Evolutionary conservation across 2,113 vertebrate species (phyloP), one percentile per base, ranked within the genome.

Genomic region (Pogonocichla stellata): DNA sequence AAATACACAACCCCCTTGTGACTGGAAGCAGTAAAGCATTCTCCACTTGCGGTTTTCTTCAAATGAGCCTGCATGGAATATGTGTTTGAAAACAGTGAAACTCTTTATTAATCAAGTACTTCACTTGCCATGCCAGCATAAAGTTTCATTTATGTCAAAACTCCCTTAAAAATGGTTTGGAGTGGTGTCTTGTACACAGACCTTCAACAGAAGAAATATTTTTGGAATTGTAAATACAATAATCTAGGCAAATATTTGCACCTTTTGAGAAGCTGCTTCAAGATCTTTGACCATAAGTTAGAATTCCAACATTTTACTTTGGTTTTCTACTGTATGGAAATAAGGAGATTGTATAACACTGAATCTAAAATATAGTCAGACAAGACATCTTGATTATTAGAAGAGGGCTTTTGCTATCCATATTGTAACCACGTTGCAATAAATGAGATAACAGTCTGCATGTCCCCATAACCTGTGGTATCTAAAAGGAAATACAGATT

Each of bases 1-100:
- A 99, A 99, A 99, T 97, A 98, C 98, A 99, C 98, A 99, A 99
- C 98, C 99, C 99, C 98, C 99, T 98, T 98, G 99, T 99, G 99
- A 99, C 98, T 98, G 98, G 97, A 99, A 99, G 98, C 98, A 98
- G 98, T 98, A 98, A 98, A 99, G 99, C 98, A 98, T 99, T 99
- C 99, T 99, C 98, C 98, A 98, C 98, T 99, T 99, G 98, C 96
- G 98, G 98, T 98, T 98, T 98, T 97, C 98, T 98, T 99, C 98
- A 99, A 99, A 98, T 98, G 98, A 98, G 98, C 98, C 98, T 99
- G 99, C 98, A 98, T 98, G 98, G 99, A 99, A 99, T 98, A 98
- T 98, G 98, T 99, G 98, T 98, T 98, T 98, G 98, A 98, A 99
- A 98, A 99, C 98, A 99, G 98, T 99, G 98, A 98, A 97, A 98